Percentiles rank a stretch among this genome's conserved stretches.
Evolutionary conservation across 2,113 vertebrate genomes (phyloP).

Genomic region (Eretmochelys imbricata): DNA sequence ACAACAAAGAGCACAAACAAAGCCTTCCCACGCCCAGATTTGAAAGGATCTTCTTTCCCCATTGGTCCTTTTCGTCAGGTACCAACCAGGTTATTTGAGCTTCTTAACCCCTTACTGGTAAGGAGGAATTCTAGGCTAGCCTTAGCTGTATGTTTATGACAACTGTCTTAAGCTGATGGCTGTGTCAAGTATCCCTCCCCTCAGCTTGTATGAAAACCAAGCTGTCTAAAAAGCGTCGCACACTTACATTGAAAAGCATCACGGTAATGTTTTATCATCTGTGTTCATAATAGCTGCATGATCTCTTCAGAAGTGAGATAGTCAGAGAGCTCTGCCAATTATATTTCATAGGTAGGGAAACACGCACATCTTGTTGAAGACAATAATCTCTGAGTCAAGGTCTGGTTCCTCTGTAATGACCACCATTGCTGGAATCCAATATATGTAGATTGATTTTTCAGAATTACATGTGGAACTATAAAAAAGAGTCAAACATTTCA

Average conservation of each 20-base stretch:
- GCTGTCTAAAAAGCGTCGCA: not conserved
- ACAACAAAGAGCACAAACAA: too few relatives aligned
- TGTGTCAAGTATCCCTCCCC: not conserved
- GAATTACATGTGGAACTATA: not conserved
- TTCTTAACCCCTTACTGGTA: too few relatives aligned
- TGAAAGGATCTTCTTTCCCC: too few relatives aligned
- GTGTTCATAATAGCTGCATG: not conserved
- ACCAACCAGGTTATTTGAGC: too few relatives aligned
- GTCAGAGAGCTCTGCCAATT: not conserved
- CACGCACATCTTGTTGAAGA: not conserved
- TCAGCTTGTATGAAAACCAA: not conserved
- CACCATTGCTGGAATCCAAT: not conserved
- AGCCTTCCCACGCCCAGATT: too few relatives aligned
- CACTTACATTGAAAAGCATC: not conserved
- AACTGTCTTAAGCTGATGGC: not conserved
- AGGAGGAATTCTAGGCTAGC: too few relatives aligned
- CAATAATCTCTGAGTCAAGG: not conserved
- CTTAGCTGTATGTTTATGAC: too few relatives aligned
- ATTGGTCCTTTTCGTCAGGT: too few relatives aligned
- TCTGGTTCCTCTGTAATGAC: not conserved
- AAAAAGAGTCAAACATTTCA: not conserved
- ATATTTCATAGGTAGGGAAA: not conserved
- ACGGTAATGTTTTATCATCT: not conserved
- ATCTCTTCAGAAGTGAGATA: not conserved
- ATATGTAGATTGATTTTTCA: not conserved